Evolutionary conservation across 2,113 vertebrate genomes (phyloP).

Genomic region (Myxocyprinus asiaticus): DNA sequence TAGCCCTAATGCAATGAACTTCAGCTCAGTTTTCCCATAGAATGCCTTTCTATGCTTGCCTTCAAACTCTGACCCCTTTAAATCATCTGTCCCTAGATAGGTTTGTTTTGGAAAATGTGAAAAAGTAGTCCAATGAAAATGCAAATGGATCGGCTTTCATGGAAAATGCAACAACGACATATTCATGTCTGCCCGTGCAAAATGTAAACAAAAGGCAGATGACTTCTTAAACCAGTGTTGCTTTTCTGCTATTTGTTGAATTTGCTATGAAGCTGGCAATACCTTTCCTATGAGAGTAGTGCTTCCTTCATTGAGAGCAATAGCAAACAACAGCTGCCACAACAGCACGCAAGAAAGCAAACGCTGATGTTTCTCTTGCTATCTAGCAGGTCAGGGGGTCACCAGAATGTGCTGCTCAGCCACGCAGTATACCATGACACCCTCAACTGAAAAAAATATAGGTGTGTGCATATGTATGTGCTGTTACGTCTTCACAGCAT

Average conservation of each 20-base stretch:
- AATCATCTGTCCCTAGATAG: neutral
- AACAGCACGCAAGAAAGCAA: conserved; percentile 20
- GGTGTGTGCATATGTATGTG: neutral
- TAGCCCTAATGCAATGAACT: neutral
- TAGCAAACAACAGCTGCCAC: conserved; percentile 49
- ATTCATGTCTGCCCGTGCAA: neutral
- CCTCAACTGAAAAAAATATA: neutral
- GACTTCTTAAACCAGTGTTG: neutral
- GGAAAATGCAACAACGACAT: conserved; percentile 35
- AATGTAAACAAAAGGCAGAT: conserved; percentile 21
- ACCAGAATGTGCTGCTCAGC: conserved; percentile 7
- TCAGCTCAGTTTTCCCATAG: neutral
- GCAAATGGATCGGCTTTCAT: conserved; percentile 38
- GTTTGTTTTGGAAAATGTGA: conserved; percentile 7
- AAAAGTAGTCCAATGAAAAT: conserved; percentile 20
- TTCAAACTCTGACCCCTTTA: neutral
- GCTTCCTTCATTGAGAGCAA: conserved; percentile 28
- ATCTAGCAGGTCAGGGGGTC: conserved; percentile 14
- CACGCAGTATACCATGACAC: neutral
- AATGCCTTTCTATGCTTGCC: neutral
- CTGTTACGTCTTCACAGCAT: neutral
- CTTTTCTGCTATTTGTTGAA: conserved; percentile 35
- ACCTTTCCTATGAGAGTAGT: neutral
- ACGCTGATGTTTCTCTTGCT: conserved; percentile 14
- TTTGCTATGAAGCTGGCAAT: conserved; percentile 33